Evolutionary conservation across 2,113 vertebrate species (phyloP), one percentile per base, ranked within the genome.

Genomic region (Cynoglossus semilaevis): DNA sequence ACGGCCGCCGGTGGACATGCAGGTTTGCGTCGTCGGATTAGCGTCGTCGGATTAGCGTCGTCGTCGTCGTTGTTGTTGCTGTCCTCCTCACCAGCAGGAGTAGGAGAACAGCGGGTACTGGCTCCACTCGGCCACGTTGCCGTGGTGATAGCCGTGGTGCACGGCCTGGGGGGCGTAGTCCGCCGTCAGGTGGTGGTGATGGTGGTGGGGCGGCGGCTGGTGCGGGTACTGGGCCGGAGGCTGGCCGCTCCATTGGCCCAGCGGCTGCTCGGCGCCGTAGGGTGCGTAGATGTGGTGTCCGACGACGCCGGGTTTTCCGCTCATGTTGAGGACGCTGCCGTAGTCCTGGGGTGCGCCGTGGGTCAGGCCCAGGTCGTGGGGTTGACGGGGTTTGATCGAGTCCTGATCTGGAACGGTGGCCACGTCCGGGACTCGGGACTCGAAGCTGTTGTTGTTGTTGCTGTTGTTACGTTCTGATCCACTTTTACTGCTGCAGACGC

Each of bases 81-180:
- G n/a, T 40, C 15, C 36, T 44, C 15, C 37, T 94, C 90, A 95
- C 94, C 94, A 95, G 88, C 93, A 95, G 10, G 93, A 92, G 1
- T 95, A 95, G 0, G 95, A 93, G 75, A 94, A 94, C 43, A 96
- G 87, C 0, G 93, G 92, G 80, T 93, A 94, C 69, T 94, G 95
- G 87, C 92, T 94, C 94, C 94, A 96, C 74, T 95, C 94, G 0
- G 92, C 79, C 86, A 94, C 5, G 60, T 91, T 87, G 68, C 92
- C 87, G 0, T 93, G 92, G 75, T 92, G 88, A 62, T 93, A 93
- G 56, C 89, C 83, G 0, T 92, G 88, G 4, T 92, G 88, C 58
- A 92, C 75, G 1, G 91, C 91, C 22, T 92, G 93, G 0, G 90
- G 8, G 40, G 85, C 82, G 79, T 93, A 94, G 59, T 95, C 94